Evolutionary conservation across 2,113 vertebrate species (phyloP).

Genomic region (Ciconia maguari): DNA sequence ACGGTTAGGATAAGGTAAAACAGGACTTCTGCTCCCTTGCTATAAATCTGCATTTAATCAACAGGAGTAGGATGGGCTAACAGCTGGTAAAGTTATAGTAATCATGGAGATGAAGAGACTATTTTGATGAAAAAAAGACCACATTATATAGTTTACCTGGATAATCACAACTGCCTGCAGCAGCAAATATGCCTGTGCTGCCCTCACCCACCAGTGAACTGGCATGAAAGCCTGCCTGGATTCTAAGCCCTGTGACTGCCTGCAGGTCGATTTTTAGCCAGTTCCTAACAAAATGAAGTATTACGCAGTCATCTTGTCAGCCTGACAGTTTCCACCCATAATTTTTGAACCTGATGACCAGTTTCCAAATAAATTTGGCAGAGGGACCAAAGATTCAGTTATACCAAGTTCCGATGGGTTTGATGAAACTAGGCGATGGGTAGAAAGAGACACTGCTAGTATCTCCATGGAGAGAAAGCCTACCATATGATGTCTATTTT

Average conservation of each 20-base stretch:
- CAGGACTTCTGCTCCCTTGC: background rate
- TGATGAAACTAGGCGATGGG: background rate
- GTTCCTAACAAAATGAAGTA: background rate
- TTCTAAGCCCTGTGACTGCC: background rate
- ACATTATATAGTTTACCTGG: background rate
- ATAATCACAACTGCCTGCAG: background rate
- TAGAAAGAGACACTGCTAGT: background rate
- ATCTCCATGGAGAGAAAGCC: background rate
- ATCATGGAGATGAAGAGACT: background rate
- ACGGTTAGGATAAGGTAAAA: background rate
- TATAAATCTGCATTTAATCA: background rate
- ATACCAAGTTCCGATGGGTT: accelerated
- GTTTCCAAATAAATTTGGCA: background rate
- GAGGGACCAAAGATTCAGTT: background rate
- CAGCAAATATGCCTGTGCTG: background rate
- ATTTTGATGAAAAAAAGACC: background rate
- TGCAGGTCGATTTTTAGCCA: background rate
- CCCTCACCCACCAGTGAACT: background rate
- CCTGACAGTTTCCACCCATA: background rate
- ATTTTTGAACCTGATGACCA: background rate
- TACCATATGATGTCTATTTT: background rate
- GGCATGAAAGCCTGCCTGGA: background rate
- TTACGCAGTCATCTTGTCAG: background rate
- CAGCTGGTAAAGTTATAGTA: background rate
- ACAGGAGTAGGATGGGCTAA: background rate